phyloP scores from a whole-genome alignment of 2,113 vertebrate species.

The Climacteris rufus region DNA sequence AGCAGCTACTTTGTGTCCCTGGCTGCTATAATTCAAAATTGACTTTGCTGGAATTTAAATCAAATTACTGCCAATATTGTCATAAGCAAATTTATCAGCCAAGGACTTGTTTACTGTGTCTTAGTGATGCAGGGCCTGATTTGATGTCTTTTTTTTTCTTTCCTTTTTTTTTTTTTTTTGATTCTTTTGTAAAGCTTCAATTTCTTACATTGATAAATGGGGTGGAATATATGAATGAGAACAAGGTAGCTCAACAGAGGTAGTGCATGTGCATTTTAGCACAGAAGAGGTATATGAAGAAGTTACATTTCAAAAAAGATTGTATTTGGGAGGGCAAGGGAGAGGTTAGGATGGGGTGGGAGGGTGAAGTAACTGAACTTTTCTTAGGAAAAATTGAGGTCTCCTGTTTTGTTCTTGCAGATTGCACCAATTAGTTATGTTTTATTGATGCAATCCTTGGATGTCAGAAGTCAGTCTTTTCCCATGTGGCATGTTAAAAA shows the following conservation, averaged over 20 bases:
- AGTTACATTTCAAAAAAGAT: neutral
- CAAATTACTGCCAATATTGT: slow-evolving; percentile 33
- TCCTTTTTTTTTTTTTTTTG: neutral
- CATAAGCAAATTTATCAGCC: slow-evolving; percentile 27
- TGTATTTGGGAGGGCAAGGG: neutral
- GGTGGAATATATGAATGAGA: slow-evolving; percentile 13
- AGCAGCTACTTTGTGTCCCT: neutral
- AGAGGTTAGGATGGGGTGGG: neutral
- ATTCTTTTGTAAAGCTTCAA: neutral
- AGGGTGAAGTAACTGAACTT: neutral
- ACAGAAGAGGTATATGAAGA: neutral
- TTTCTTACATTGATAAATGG: slow-evolving; percentile 30
- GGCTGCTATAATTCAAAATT: neutral
- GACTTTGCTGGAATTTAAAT: slow-evolving; percentile 32
- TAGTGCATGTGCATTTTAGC: neutral
- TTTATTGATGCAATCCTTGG: neutral
- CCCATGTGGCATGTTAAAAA: slow-evolving; percentile 28
- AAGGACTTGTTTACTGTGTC: slow-evolving; percentile 20
- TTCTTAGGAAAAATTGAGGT: neutral
- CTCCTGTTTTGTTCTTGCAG: neutral
- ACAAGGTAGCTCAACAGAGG: neutral
- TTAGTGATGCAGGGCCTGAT: neutral
- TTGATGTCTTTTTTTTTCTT: neutral
- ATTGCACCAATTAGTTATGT: neutral
- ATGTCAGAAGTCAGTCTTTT: neutral